A percentile compares a stretch with the other conserved stretches of the same genome.
Conservation (phyloP, 2,113 vertebrate species). For the Emberiza fucata region DNA sequence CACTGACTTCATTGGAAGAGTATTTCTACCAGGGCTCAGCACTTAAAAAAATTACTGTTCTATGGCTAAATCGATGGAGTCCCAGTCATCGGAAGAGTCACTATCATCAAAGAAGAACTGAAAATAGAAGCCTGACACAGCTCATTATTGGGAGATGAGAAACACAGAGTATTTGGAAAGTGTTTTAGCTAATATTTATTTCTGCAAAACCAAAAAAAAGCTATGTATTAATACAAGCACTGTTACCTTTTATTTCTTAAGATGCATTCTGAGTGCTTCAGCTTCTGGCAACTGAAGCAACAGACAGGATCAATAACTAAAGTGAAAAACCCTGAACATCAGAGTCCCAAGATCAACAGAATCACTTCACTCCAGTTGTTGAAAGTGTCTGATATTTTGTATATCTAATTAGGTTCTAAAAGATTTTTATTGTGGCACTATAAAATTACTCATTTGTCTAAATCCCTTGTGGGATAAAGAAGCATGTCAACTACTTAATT, state of each 20-base stretch:
- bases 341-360: not conserved
- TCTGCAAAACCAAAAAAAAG: not conserved
- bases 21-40: not conserved
- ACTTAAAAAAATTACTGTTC: not conserved
- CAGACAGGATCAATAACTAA: not conserved
- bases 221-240: not conserved
- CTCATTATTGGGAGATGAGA: not conserved
- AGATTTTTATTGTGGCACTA: not conserved
- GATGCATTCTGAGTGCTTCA: not conserved
- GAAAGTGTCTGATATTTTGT: not conserved
- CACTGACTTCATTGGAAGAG: not conserved
- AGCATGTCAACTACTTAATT: not conserved
- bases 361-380: not conserved
- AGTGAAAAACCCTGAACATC: not conserved
- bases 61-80: not conserved
- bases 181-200: not conserved
- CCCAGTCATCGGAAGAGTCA: not conserved
- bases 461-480: not conserved
- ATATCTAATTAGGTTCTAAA: not conserved
- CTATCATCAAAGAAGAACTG: not conserved
- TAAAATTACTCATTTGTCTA: not conserved
- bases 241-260: not conserved
- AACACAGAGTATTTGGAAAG: not conserved
- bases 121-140: not conserved
- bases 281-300: not conserved